phyloP scores from a whole-genome alignment of 1,140 invertebrate species.

The Portunus trituberculatus region DNA sequence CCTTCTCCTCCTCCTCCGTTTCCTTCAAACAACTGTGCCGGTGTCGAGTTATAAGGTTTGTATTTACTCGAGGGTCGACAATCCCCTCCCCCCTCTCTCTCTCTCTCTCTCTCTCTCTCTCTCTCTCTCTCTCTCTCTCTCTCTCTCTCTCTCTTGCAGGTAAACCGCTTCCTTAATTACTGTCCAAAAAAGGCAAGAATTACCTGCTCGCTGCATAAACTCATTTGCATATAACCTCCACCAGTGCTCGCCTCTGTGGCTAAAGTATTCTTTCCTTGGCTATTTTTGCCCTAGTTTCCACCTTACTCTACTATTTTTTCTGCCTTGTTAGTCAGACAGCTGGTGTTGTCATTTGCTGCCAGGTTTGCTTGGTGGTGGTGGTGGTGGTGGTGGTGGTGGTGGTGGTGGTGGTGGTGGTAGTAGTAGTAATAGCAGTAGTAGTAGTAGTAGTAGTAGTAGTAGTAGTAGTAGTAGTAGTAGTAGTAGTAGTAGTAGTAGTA shows the following conservation, averaged over 20 bases:
- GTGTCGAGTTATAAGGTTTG: constrained; percentile 3
- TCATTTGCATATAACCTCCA: background rate
- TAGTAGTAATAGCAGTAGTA: no score
- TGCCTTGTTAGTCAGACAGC: no score
- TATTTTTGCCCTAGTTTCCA: background rate
- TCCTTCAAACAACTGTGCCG: background rate
- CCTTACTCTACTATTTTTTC: background rate
- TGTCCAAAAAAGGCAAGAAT: background rate
- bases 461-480: background rate
- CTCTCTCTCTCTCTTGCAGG: background rate
- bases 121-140: constrained; percentile 20
- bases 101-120: constrained; percentile 6
- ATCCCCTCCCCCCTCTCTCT: background rate
- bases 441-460: background rate
- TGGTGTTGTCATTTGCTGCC: background rate
- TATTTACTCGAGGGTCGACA: background rate
- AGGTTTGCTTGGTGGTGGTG: background rate
- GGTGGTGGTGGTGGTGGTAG: background rate
- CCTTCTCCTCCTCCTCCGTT: background rate
- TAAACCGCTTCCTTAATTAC: background rate
- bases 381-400: background rate
- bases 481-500: background rate
- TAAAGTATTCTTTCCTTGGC: background rate
- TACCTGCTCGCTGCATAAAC: constrained; percentile 18
- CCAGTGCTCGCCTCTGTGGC: background rate